Percentiles rank a stretch among this genome's conserved stretches.
phyloP scores from a whole-genome alignment of 1,140 invertebrate species.

The Brachionus angularis region DNA sequence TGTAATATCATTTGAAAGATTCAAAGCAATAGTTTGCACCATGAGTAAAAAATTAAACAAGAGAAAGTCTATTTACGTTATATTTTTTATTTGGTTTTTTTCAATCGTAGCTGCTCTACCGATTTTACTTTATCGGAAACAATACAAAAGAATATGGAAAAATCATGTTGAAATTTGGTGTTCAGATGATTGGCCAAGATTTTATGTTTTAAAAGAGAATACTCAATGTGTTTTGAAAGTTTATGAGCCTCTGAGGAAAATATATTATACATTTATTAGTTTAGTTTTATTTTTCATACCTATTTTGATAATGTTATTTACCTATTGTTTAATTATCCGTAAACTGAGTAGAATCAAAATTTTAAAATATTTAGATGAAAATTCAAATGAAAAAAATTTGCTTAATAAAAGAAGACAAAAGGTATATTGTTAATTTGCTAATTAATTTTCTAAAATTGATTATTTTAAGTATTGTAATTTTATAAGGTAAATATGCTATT shows the following conservation, averaged over 20 bases:
- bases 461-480: conserved; percentile 36
- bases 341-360: conserved; percentile 52
- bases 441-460: background rate
- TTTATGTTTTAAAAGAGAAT: conserved; percentile 44
- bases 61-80: conserved; percentile 47
- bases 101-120: conserved; percentile 25
- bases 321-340: conserved; percentile 59
- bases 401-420: conserved; percentile 52
- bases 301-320: conserved; percentile 58
- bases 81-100: conserved; percentile 26
- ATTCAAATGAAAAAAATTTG: conserved; percentile 47
- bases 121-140: conserved; percentile 48
- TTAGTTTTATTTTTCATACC: conserved; percentile 61
- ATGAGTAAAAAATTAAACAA: conserved; percentile 56
- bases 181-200: conserved; percentile 51
- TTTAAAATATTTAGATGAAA: conserved; percentile 49
- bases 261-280: conserved; percentile 59
- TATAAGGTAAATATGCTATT: conserved; percentile 60
- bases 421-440: conserved; percentile 45
- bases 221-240: conserved; percentile 43
- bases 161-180: conserved; percentile 54
- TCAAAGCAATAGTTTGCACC: conserved; percentile 58
- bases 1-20: conserved; percentile 45
- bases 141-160: conserved; percentile 48
- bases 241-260: conserved; percentile 42